A percentile compares a stretch with the other conserved stretches of the same genome.
Evolutionary conservation across 2,113 vertebrate species (phyloP).

Genomic region (Phoenicopterus ruber): DNA sequence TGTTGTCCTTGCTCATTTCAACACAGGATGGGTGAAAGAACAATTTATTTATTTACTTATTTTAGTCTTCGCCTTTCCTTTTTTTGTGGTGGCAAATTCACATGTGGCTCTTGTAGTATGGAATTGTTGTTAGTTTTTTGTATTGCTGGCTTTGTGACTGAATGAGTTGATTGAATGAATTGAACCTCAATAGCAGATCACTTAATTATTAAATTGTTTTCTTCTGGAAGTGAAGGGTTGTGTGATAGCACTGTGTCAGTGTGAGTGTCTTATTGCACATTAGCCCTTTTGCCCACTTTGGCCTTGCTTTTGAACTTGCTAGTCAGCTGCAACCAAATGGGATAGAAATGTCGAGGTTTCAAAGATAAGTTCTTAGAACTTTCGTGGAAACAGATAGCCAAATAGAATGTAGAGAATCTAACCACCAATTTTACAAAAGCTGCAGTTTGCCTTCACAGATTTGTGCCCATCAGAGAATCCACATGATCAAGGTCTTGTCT

Average conservation of each 20-base stretch:
- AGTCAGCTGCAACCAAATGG: neutral
- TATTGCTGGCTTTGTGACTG: neutral
- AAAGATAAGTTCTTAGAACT: neutral
- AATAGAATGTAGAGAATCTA: neutral
- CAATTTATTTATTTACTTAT: slow-evolving; percentile 5
- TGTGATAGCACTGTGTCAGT: neutral
- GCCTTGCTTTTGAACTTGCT: neutral
- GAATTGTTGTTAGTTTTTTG: neutral
- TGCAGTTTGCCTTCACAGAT: neutral
- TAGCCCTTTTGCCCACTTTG: neutral
- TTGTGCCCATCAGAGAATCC: neutral
- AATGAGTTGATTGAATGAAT: neutral
- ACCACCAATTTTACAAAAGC: neutral
- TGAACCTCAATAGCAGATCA: neutral
- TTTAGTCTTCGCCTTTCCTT: neutral
- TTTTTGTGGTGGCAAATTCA: neutral
- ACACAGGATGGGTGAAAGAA: slow-evolving; percentile 2
- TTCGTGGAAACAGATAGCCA: neutral
- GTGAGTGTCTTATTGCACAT: neutral
- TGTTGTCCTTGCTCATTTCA: neutral
- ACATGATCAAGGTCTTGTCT: neutral
- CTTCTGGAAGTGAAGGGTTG: neutral
- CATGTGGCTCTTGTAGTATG: neutral
- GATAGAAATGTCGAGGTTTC: neutral
- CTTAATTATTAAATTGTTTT: neutral